Evolutionary conservation across 2,797 vertebrate genomes (phyloP), one percentile per base, ranked within the genome.

Genomic region (Falco cherrug): DNA sequence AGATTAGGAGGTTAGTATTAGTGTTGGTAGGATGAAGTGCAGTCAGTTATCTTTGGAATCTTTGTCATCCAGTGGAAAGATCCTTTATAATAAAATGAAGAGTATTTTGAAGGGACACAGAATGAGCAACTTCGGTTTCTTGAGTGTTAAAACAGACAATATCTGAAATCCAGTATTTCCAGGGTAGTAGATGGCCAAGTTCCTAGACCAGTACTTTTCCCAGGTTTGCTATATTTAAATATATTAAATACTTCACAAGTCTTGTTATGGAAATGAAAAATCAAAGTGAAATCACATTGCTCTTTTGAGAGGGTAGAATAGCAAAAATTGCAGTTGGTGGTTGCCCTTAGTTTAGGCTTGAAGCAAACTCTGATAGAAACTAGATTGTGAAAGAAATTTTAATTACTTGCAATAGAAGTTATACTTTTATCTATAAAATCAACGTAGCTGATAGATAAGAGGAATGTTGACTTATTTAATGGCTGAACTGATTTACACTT

Each of bases 401-500:
- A 97, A 96, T 97, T 97, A 96, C 71, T 54, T 65, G 84, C 84
- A 94, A 63, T 87, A 92, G 94, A 92, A 95, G 94, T 95, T 94
- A 90, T 50, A 95, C 94, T 94, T 95, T 97, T 96, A 97, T 95
- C 90, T 95, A 93, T 87, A 94, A 97, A 96, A 95, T 97, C 97
- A 97, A 97, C 96, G 92, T 69, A 93, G 84, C 90, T 74, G 84
- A 81, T 93, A 95, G 95, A 97, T 91, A 91, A 96, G 95, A 96
- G 65, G 82, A 57, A 54, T 84, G 84, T 96, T 97, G 95, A 91
- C 89, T 92, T 96, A 88, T 79, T 94, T 94, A 96, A 94, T 78
- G 93, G 93, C 60, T 96, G 95, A 97, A 93, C 89, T 95, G 93
- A 96, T 94, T 96, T 96, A 95, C 87, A 93, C 89, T 93, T 89